Conservation (phyloP, 2,888 invertebrate genomes). For the Oxyteleia sp. region DNA sequence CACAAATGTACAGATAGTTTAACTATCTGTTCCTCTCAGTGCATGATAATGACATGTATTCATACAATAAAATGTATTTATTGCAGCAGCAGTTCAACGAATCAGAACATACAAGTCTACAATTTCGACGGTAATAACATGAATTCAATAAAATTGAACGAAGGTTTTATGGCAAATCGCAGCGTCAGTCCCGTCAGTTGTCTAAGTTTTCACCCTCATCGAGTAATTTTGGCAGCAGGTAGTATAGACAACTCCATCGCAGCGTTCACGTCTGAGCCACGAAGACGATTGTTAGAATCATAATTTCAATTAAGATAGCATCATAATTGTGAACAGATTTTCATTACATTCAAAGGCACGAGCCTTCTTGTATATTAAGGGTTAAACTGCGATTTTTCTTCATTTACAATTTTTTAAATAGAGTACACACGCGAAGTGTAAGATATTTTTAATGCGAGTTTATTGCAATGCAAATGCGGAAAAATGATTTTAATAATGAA, state of each 20-base stretch:
- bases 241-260: slow-evolving; percentile 95
- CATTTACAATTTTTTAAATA: background rate
- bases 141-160: slow-evolving; percentile 95
- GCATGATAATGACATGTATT: no score
- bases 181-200: slow-evolving; percentile 94
- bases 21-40: no score
- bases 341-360: slow-evolving; percentile 56
- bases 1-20: no score
- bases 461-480: background rate
- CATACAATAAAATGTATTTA: no score
- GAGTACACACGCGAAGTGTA: background rate
- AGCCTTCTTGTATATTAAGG: background rate
- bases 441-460: background rate
- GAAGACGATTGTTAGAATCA: slow-evolving; percentile 90
- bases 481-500: background rate
- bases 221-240: slow-evolving; percentile 95
- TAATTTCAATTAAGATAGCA: no score
- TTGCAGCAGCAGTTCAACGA: slow-evolving; percentile 91
- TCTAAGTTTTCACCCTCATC: slow-evolving; percentile 96
- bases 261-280: slow-evolving; percentile 92
- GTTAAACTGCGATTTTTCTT: background rate
- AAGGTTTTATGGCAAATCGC: slow-evolving; percentile 91
- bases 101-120: slow-evolving; percentile 93
- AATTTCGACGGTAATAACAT: slow-evolving; percentile 92
- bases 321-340: slow-evolving; percentile 77